These are phyloP conservation scores for Drosophila willistoni DNA, from an alignment of 1,140 invertebrate genomes.

Conservation along the genomic window DNA sequence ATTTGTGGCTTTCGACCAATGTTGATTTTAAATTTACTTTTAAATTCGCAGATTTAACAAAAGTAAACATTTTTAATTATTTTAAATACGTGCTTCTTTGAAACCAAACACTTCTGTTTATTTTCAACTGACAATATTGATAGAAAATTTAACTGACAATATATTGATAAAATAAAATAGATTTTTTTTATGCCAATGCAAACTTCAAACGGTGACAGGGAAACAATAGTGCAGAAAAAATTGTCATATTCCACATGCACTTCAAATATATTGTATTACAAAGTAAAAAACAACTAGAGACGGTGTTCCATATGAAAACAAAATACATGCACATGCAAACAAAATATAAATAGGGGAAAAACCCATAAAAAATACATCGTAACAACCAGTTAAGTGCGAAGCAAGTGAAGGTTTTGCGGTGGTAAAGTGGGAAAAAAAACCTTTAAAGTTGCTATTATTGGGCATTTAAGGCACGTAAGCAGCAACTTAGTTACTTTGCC, in stretches of 20 bases:
- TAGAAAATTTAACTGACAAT: background rate
- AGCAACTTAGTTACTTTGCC: slow-evolving; percentile 8
- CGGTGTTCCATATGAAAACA: background rate
- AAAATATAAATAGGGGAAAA: background rate
- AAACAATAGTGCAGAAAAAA: background rate
- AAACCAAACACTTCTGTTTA: no score
- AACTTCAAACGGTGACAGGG: background rate
- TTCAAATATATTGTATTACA: background rate
- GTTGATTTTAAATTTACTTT: no score
- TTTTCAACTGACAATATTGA: no score
- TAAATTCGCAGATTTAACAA: no score
- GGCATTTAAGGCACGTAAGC: slow-evolving; percentile 8
- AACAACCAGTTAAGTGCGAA: background rate
- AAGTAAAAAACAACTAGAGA: background rate
- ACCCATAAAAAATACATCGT: background rate
- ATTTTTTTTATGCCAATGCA: background rate
- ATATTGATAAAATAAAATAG: no score
- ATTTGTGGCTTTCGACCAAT: background rate
- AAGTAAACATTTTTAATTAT: no score
- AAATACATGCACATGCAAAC: background rate
- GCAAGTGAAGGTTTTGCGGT: background rate
- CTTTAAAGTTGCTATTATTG: slow-evolving; percentile 4
- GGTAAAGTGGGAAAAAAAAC: background rate
- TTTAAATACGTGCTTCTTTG: no score
- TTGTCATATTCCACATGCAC: background rate